Evolutionary conservation across 2,888 invertebrate genomes (phyloP).

Genomic region (Ashinkailepas kermadecensis): DNA sequence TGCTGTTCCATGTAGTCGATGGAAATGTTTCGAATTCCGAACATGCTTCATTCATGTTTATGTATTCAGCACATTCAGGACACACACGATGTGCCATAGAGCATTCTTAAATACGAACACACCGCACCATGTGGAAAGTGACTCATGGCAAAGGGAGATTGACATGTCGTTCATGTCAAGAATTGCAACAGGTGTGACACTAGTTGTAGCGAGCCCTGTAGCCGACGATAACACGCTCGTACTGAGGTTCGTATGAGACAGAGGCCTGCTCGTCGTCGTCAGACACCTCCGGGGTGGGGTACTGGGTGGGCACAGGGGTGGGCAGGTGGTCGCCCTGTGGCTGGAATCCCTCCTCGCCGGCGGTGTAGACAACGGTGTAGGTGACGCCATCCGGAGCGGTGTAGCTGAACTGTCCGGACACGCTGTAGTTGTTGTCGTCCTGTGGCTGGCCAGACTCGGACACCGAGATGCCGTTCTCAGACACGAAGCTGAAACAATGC

Average conservation of each 20-base stretch:
- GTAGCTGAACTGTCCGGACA: not conserved
- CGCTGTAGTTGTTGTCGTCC: not conserved
- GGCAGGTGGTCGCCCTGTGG: not conserved
- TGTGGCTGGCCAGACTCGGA: constrained; percentile 1
- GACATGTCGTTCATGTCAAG: too few relatives aligned
- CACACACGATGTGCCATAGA: too few relatives aligned
- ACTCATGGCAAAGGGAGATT: too few relatives aligned
- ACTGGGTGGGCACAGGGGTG: not conserved
- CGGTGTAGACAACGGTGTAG: not conserved
- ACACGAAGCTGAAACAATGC: not conserved
- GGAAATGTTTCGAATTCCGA: too few relatives aligned
- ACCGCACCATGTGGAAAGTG: too few relatives aligned
- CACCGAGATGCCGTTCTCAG: not conserved
- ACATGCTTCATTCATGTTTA: too few relatives aligned
- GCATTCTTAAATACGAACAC: too few relatives aligned
- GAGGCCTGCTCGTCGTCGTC: not conserved
- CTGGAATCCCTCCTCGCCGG: not conserved
- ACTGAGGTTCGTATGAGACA: not conserved
- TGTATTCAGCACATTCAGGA: too few relatives aligned
- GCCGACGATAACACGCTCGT: not conserved
- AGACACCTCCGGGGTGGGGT: not conserved
- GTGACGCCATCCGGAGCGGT: not conserved
- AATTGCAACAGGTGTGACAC: too few relatives aligned
- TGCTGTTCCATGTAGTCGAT: too few relatives aligned
- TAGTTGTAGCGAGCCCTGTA: not conserved